Conservation (phyloP, 2,888 invertebrate genomes). For the Drosophila ochracea region DNA sequence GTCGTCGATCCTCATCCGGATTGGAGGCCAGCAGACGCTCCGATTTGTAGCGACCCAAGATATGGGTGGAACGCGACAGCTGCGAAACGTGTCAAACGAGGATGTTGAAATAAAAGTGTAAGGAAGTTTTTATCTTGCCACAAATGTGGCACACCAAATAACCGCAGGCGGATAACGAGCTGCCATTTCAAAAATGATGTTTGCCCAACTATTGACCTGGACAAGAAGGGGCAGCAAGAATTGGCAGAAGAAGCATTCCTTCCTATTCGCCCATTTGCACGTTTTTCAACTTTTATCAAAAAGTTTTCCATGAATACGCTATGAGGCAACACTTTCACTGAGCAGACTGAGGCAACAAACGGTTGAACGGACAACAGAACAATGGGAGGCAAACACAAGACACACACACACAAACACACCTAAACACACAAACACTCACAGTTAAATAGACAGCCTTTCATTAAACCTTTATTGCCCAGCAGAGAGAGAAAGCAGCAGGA, state of each 20-base stretch:
- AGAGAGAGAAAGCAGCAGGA: constrained; percentile 16
- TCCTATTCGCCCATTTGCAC: constrained; percentile 19
- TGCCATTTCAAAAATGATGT: constrained; percentile 36
- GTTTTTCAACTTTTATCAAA: constrained; percentile 45
- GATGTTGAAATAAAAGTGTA: constrained; percentile 10
- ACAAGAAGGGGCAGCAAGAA: constrained; percentile 1
- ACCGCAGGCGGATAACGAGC: constrained; percentile 42
- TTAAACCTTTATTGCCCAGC: constrained; percentile 45
- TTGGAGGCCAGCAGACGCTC: constrained; percentile 89
- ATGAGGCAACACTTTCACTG: constrained; percentile 75
- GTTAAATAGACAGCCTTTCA: constrained; percentile 46
- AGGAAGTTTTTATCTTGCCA: constrained; percentile 15
- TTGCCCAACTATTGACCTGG: constrained; percentile 31
- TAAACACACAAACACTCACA: constrained; percentile 2
- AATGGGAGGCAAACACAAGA: constrained; percentile 43
- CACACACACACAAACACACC: constrained; percentile 9
- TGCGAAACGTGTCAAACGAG: constrained; percentile 23
- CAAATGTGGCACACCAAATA: constrained; percentile 68
- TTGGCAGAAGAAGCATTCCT: background rate
- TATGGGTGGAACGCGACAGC: constrained; percentile 86
- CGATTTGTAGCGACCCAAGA: constrained; percentile 90
- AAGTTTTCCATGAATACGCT: constrained; percentile 70
- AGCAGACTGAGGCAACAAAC: constrained; percentile 2
- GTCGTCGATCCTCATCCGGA: constrained; percentile 93
- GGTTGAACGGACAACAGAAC: constrained; percentile 13